Conservation (phyloP, 2,888 invertebrate genomes). For the Hydroisotoma schaefferi region DNA sequence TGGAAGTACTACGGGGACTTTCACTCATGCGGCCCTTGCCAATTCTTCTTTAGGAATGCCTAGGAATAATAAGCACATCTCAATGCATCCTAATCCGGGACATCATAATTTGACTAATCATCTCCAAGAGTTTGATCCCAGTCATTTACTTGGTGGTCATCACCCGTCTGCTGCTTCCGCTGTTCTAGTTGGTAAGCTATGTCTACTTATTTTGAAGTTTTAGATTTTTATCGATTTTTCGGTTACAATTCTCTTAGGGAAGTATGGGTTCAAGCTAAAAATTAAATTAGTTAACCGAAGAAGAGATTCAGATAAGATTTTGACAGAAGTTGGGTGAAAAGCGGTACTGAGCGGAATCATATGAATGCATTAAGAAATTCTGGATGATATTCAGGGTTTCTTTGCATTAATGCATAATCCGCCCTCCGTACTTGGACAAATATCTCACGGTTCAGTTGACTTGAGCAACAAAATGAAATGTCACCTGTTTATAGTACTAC, state of each 20-base stretch:
- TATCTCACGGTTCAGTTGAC: not conserved
- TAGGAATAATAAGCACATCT: constrained; percentile 4
- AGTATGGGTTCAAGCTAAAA: too few species aligned
- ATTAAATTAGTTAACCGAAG: too few species aligned
- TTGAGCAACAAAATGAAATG: too few species aligned
- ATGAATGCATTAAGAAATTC: too few species aligned
- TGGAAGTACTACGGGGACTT: not conserved
- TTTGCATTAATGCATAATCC: too few species aligned
- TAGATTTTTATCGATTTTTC: not conserved
- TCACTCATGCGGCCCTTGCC: not conserved
- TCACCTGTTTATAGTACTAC: not conserved
- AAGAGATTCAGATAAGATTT: too few species aligned
- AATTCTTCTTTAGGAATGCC: not conserved
- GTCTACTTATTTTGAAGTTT: not conserved
- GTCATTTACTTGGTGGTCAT: constrained; percentile 30
- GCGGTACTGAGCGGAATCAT: too few species aligned
- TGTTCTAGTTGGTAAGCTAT: constrained; percentile 9
- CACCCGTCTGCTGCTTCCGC: constrained; percentile 19
- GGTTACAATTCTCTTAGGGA: too few species aligned
- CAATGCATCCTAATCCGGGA: constrained; percentile 2
- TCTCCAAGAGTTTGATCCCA: constrained; percentile 19
- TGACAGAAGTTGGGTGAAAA: too few species aligned
- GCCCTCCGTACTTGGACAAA: too few species aligned
- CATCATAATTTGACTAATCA: not conserved
- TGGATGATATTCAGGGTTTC: too few species aligned